Evolutionary conservation across 2,797 vertebrate species (phyloP).

Genomic region (Brachyalestes nurse): DNA sequence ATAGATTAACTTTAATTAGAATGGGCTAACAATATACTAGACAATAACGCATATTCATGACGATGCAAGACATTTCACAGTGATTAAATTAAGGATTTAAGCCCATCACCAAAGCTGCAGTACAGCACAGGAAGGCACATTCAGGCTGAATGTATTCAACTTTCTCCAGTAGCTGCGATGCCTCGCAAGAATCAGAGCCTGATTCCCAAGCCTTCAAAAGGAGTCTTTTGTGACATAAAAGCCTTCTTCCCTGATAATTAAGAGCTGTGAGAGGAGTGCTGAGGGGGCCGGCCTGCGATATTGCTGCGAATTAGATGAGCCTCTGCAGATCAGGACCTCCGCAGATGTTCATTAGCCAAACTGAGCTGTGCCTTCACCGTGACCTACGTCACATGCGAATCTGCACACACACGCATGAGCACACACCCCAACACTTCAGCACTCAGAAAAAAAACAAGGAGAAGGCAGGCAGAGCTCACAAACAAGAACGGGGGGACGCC

Average conservation of each 20-base stretch:
- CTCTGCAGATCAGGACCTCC: constrained; percentile 44
- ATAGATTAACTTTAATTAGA: background rate
- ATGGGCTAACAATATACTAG: background rate
- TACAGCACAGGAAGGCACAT: background rate
- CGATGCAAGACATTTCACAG: background rate
- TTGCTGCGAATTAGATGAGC: constrained; percentile 47
- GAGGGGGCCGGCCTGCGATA: constrained; percentile 30
- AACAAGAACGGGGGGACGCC: constrained; percentile 9
- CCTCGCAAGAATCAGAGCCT: background rate
- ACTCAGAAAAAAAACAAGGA: constrained; percentile 13
- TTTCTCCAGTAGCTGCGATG: background rate
- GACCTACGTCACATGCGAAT: constrained; percentile 1
- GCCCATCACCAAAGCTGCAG: background rate
- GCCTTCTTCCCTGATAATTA: constrained; percentile 54
- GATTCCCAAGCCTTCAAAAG: constrained; percentile 38
- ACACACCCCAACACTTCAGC: background rate
- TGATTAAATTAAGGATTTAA: background rate
- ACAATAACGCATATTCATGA: background rate
- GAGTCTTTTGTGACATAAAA: constrained; percentile 24
- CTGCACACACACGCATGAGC: background rate
- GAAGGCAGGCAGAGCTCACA: constrained; percentile 29
- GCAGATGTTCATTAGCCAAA: constrained; percentile 57
- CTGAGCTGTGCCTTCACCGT: constrained; percentile 31
- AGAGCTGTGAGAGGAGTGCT: constrained; percentile 39
- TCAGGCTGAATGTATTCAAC: background rate